These are phyloP conservation scores for Lytechinus variegatus DNA, from an alignment of 35 echinoderm and acorn worm species.

Conservation along the genomic window DNA sequence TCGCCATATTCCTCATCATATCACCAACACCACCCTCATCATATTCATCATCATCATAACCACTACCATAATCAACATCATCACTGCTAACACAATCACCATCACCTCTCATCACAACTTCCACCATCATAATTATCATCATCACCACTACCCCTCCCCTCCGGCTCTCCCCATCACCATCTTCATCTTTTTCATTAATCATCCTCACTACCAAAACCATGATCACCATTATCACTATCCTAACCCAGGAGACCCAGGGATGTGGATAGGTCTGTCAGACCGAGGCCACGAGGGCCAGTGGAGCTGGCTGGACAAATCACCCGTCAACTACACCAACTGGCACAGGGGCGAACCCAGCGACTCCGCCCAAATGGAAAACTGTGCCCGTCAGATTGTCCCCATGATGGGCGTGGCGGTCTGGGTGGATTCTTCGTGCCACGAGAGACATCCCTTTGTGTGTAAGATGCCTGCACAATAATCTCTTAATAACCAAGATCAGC, in stretches of 20 bases:
- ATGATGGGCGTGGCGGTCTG: conserved; percentile 61
- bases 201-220: neutral
- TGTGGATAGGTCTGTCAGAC: conserved; percentile 82
- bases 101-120: neutral
- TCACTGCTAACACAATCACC: neutral
- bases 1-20: neutral
- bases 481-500: neutral
- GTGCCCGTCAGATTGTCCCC: conserved; percentile 65
- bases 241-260: conserved; percentile 72
- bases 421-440: conserved; percentile 51
- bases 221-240: neutral
- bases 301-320: conserved; percentile 73
- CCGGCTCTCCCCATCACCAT: neutral
- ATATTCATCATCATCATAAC: neutral
- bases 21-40: neutral
- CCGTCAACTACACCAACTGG: conserved; percentile 56
- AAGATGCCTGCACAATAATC: conserved; percentile 79
- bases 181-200: neutral
- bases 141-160: neutral
- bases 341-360: conserved; percentile 53
- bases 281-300: conserved; percentile 52
- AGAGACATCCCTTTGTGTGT: conserved; percentile 80
- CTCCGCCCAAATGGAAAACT: conserved; percentile 47
- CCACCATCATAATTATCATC: neutral
- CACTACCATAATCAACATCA: neutral